These are phyloP conservation scores for Menidia beryllina DNA, from an alignment of 2,113 vertebrate species.

Conservation along the genomic window DNA sequence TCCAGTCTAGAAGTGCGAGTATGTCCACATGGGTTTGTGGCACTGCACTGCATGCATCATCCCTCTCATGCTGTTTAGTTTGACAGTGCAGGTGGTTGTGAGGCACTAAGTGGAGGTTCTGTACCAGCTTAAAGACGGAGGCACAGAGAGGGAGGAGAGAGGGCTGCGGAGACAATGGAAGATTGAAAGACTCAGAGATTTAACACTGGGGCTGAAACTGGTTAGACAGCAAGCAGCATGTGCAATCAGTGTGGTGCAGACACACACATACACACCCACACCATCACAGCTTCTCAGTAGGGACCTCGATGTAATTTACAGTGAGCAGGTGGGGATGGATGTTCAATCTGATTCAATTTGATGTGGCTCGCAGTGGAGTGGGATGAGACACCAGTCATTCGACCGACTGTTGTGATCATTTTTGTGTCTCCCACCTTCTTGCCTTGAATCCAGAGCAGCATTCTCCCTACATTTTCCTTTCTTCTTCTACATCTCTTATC, in stretches of 20 bases:
- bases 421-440: conserved; percentile 50
- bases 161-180: conserved; percentile 53
- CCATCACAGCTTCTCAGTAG: conserved; percentile 61
- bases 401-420: conserved; percentile 56
- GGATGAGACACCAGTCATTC: conserved; percentile 68
- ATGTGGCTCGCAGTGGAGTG: conserved; percentile 68
- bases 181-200: conserved; percentile 70
- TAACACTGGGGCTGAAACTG: conserved; percentile 70
- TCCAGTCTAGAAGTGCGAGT: neutral
- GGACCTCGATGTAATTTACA: conserved; percentile 72
- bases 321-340: conserved; percentile 77
- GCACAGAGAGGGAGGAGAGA: conserved; percentile 13
- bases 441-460: conserved; percentile 30
- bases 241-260: conserved; percentile 44
- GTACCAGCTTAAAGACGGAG: conserved; percentile 49
- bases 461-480: conserved; percentile 25
- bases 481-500: conserved; percentile 27
- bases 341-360: conserved; percentile 79
- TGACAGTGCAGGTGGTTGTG: conserved; percentile 57
- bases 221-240: conserved; percentile 63
- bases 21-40: conserved; percentile 13
- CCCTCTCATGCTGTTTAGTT: conserved; percentile 41
- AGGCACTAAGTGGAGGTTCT: conserved; percentile 58
- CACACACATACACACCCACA: conserved; percentile 40
- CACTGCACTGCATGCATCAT: conserved; percentile 23